A percentile compares a stretch with the other conserved stretches of the same genome.
Evolutionary conservation across 2,797 vertebrate genomes (phyloP).

Genomic region (Hoplostethus mediterraneus): DNA sequence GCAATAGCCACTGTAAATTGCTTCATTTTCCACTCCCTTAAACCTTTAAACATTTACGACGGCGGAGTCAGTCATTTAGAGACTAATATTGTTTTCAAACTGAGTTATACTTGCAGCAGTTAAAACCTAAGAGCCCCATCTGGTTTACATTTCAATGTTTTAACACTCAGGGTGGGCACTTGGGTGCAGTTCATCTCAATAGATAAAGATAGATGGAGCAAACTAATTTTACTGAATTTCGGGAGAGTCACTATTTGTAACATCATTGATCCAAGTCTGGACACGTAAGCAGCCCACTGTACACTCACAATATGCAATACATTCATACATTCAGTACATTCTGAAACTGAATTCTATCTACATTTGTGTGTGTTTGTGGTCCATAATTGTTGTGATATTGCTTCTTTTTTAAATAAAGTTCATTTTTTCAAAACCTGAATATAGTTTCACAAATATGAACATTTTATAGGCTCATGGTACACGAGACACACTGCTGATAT

Average conservation of each 20-base stretch:
- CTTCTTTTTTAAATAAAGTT: background rate
- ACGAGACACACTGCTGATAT: conserved; percentile 13
- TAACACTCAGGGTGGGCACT: conserved; percentile 21
- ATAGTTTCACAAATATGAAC: background rate
- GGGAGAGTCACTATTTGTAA: background rate
- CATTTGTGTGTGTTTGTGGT: too few relatives aligned
- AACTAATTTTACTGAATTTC: conserved; percentile 2
- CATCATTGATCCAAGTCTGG: background rate
- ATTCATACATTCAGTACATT: too few relatives aligned
- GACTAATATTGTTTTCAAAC: conserved; percentile 64
- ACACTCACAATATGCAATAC: background rate
- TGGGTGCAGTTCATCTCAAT: conserved; percentile 33
- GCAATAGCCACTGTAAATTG: conserved; percentile 61
- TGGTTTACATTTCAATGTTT: conserved; percentile 30
- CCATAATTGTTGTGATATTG: background rate
- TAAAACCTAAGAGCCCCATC: conserved; percentile 44
- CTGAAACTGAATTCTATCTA: too few relatives aligned
- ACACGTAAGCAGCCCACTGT: background rate
- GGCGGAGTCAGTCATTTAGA: conserved; percentile 63
- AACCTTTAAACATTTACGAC: conserved; percentile 76
- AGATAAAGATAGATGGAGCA: background rate
- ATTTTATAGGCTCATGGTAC: conserved; percentile 12
- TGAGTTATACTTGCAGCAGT: conserved; percentile 56
- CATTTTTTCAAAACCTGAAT: conserved; percentile 9
- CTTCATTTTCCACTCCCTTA: conserved; percentile 66